Conservation (phyloP, 1,140 invertebrate genomes). For the Zaprionus lachaisei region DNA sequence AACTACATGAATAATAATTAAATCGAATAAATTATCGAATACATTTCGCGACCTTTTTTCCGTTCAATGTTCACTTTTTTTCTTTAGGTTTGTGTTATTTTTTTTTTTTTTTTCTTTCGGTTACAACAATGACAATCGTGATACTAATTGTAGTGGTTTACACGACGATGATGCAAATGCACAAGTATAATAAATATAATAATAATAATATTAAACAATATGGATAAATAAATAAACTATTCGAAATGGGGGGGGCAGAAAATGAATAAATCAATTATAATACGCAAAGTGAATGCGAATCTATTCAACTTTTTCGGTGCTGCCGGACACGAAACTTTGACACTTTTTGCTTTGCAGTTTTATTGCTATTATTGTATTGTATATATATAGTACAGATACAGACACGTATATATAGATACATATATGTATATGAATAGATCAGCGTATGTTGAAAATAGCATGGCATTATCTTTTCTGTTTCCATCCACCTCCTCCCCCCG, state of each 20-base stretch:
- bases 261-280: slow-evolving; percentile 61
- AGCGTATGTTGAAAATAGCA: slow-evolving; percentile 16
- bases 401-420: slow-evolving; percentile 57
- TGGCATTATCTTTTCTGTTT: slow-evolving; percentile 52
- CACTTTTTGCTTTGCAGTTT: slow-evolving; percentile 6
- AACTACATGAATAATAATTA: slow-evolving; percentile 49
- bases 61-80: slow-evolving; percentile 19
- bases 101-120: slow-evolving; percentile 38
- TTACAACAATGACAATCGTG: slow-evolving; percentile 83
- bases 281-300: slow-evolving; percentile 14
- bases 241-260: slow-evolving; percentile 15
- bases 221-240: slow-evolving; percentile 49
- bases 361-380: slow-evolving; percentile 55
- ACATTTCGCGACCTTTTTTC: slow-evolving; percentile 8
- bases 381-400: slow-evolving; percentile 34
- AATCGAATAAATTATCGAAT: slow-evolving; percentile 51
- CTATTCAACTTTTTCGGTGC: slow-evolving; percentile 1
- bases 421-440: slow-evolving; percentile 4
- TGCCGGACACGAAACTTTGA: slow-evolving; percentile 7
- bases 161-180: slow-evolving; percentile 81
- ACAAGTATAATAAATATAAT: slow-evolving; percentile 75
- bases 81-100: slow-evolving; percentile 16
- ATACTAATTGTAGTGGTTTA: slow-evolving; percentile 83
- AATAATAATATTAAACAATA: slow-evolving; percentile 63
- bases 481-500: slow-evolving; percentile 26